These are phyloP conservation scores for Mesorhabditis spiculigera DNA, from an alignment of 2,888 invertebrate genomes.

Conservation along the genomic window DNA sequence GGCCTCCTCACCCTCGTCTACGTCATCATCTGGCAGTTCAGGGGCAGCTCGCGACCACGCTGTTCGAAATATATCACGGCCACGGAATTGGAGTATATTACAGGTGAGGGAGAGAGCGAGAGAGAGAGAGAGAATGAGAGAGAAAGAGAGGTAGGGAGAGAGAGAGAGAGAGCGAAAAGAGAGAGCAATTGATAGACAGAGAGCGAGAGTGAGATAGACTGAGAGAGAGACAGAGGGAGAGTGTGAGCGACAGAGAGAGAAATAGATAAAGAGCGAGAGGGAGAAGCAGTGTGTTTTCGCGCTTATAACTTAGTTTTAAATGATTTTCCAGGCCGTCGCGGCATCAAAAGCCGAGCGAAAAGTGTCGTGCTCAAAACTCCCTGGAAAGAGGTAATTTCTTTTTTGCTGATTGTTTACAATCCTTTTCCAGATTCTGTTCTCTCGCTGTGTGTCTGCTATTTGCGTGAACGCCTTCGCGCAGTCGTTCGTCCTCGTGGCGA, in stretches of 20 bases:
- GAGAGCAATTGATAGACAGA: too few relatives aligned
- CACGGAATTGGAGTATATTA: conserved; percentile 36
- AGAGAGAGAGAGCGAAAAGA: background rate
- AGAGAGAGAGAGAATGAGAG: too few relatives aligned
- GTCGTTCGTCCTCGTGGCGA: conserved; percentile 46
- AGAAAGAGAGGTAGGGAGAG: too few relatives aligned
- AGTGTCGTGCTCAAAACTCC: background rate
- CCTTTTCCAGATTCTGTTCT: conserved; percentile 36
- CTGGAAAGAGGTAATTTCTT: background rate
- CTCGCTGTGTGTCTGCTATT: conserved; percentile 45
- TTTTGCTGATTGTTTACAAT: background rate
- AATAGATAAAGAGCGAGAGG: too few relatives aligned
- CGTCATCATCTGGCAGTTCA: conserved; percentile 38
- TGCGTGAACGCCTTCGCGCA: conserved; percentile 52
- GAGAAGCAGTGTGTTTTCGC: background rate
- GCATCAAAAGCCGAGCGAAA: conserved; percentile 1
- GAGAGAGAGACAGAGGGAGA: too few relatives aligned
- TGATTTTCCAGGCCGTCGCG: conserved; percentile 5
- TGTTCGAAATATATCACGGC: conserved; percentile 45
- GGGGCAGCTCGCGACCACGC: conserved; percentile 41
- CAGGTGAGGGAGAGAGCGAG: background rate
- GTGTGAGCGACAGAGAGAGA: too few relatives aligned
- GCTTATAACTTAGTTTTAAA: background rate
- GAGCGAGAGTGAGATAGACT: too few relatives aligned
- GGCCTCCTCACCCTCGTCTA: conserved; percentile 39